phyloP scores from a whole-genome alignment of 2,797 vertebrate species.

The Galaxias olidus region DNA sequence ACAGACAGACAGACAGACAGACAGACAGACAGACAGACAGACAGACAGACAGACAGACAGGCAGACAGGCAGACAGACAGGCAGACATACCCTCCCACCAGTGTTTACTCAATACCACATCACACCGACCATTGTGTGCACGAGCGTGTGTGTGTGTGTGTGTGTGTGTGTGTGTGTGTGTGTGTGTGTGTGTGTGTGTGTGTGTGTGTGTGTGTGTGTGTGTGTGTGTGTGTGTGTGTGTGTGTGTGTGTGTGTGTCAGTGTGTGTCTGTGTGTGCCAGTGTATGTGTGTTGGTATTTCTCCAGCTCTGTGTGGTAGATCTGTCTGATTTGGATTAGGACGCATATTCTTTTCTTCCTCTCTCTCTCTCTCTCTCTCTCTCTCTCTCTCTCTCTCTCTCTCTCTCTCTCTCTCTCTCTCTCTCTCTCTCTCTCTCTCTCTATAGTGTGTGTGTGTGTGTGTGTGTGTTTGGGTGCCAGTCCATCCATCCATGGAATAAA shows the following conservation, averaged over 20 bases:
- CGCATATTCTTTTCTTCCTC: too few relatives aligned
- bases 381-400: too few relatives aligned
- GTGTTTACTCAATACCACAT: constrained; percentile 26
- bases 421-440: too few relatives aligned
- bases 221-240: not conserved
- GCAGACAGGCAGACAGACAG: constrained; percentile 11
- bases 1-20: constrained; percentile 17
- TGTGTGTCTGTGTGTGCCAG: not conserved
- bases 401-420: too few relatives aligned
- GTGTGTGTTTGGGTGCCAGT: too few relatives aligned
- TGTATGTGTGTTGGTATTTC: not conserved
- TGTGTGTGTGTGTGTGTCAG: not conserved
- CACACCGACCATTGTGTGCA: not conserved
- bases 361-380: too few relatives aligned
- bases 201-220: not conserved
- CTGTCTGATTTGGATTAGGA: too few relatives aligned
- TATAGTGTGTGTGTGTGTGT: too few relatives aligned
- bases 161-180: not conserved
- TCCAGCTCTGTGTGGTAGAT: not conserved
- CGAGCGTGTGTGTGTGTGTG: not conserved
- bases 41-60: constrained; percentile 18
- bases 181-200: not conserved
- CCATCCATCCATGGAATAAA: too few relatives aligned
- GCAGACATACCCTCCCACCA: constrained; percentile 20
- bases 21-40: constrained; percentile 18